Conservation (phyloP, 2,888 invertebrate genomes). For the Nymphalis c-album region DNA sequence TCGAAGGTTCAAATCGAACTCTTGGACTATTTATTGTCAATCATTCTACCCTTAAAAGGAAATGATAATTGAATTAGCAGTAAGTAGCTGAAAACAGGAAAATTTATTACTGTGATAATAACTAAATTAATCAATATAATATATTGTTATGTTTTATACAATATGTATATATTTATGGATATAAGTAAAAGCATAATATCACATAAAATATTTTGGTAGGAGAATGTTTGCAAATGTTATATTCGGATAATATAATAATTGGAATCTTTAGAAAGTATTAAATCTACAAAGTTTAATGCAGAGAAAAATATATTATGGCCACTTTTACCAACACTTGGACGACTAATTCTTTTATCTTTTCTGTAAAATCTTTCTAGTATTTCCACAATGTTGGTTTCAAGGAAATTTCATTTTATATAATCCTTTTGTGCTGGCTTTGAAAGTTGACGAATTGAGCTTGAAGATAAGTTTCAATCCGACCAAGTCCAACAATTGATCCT, state of each 20-base stretch:
- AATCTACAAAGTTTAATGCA: constrained; percentile 12
- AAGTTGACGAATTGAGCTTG: constrained; percentile 32
- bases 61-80: no score
- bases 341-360: constrained; percentile 31
- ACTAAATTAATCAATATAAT: no score
- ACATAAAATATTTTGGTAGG: no score
- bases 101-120: no score
- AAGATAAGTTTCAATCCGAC: constrained; percentile 25
- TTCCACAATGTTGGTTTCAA: constrained; percentile 20
- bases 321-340: constrained; percentile 18
- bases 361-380: constrained; percentile 25
- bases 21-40: no score
- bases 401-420: constrained; percentile 30
- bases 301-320: constrained; percentile 12
- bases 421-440: constrained; percentile 24
- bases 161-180: no score
- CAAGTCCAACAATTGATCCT: constrained; percentile 16
- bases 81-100: no score
- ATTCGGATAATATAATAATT: not conserved
- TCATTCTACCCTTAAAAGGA: no score
- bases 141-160: no score
- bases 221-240: no score
- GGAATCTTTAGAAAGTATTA: constrained; percentile 1
- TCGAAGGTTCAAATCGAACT: no score
- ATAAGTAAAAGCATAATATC: no score